These are phyloP conservation scores for Ameiurus melas DNA, from an alignment of 2,113 vertebrate species.

Conservation along the genomic window DNA sequence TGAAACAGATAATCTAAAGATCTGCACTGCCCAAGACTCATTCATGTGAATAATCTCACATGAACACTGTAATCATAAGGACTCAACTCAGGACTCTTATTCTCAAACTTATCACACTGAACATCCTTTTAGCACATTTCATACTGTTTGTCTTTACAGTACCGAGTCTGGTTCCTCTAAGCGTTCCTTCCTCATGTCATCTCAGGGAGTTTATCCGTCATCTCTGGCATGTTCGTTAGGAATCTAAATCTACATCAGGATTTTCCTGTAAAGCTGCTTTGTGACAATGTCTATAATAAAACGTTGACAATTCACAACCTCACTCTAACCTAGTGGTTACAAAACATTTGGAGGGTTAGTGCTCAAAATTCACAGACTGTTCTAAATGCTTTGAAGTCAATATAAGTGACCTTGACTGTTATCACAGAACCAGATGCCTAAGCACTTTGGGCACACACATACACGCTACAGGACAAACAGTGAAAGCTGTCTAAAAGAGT, in stretches of 20 bases:
- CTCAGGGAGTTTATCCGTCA: not conserved
- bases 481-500: slow-evolving; percentile 25
- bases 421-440: slow-evolving; percentile 49
- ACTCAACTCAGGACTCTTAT: not conserved
- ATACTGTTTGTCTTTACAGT: not conserved
- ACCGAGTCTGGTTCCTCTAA: not conserved
- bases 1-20: not conserved
- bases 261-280: not conserved
- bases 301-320: not conserved
- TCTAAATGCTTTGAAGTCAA: not conserved
- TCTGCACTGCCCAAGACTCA: not conserved
- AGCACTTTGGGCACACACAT: slow-evolving; percentile 19
- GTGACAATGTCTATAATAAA: not conserved
- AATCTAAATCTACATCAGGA: not conserved
- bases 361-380: not conserved
- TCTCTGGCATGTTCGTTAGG: not conserved
- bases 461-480: slow-evolving; percentile 54
- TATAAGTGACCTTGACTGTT: slow-evolving; percentile 35
- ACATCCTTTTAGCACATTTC: not conserved
- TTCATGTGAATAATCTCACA: not conserved
- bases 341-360: not conserved
- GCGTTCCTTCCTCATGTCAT: not conserved
- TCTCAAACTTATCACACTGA: not conserved
- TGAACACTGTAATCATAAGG: not conserved
- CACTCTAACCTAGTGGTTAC: not conserved